Base-by-base conservation (phyloP, 2,797 vertebrate genomes). In the Centropyge bicolor region DNA sequence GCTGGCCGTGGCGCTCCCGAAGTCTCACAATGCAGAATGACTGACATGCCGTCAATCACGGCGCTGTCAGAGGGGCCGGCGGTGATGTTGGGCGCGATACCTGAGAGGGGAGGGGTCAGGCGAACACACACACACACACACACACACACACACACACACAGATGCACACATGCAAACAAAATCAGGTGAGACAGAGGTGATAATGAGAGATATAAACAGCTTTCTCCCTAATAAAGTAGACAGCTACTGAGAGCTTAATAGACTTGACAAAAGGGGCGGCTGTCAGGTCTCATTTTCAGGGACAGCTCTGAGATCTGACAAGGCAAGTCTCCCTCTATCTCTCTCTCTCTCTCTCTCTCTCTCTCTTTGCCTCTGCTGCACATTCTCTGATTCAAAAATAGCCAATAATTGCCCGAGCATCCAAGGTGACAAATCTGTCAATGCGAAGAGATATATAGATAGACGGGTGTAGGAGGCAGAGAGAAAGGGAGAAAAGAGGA, bases 71-170 rank as follows among this genome's bases (percentile, higher is more conserved):
- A 93, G 22, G 98, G 98, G 11, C 98, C 98, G 13, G 96, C 95
- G 12, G 98, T 99, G 94, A 99, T 99, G 94, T 99, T 99, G 57
- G 98, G 98, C 68, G 98, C 97, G 1, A 99, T 99, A 89, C 98
- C 98, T 99, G 83, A 3, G 35, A 69, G 49, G 62, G 57, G 65
- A 41, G 70, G 68, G 82, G 82, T 65, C 82, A 87, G 45, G 19
- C 73, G 72, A 79, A 84, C 65, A 68, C 46, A 65, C 27, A 65
- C 48, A 70, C 69, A 82, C 54, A 20, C 8, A 70, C 40, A 74
- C 9, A 70, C 40, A 74, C 41, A 69, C 74, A 72, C 74, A 74
- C 74, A 78, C 56, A 74, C 11, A 73, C 6, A 73, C 46, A 72
- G 65, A 78, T 19, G 5, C 80, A 81, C 67, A 69, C 59, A 74